Conservation (phyloP, 2,113 vertebrate species). For the Labrus mixtus region DNA sequence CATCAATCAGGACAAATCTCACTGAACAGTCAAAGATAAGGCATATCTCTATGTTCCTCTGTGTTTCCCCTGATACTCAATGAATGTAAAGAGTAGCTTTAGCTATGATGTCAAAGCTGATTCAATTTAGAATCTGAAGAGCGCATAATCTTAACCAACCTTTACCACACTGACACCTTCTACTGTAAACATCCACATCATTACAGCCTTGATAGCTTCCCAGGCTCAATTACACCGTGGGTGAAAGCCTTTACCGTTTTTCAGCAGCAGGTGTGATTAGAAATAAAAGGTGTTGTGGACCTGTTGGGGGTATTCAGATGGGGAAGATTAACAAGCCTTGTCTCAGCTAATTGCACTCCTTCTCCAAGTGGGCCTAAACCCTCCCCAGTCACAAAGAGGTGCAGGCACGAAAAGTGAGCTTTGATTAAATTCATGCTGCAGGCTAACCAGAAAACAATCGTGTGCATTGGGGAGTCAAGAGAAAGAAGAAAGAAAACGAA, state of each 20-base stretch:
- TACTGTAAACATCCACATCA: conserved; percentile 18
- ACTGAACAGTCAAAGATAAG: conserved; percentile 36
- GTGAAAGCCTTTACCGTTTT: conserved; percentile 44
- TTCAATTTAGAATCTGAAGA: neutral
- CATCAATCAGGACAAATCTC: conserved; percentile 52
- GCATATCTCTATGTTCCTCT: neutral
- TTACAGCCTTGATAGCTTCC: conserved; percentile 22
- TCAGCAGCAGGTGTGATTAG: conserved; percentile 61
- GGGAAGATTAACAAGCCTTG: conserved; percentile 74
- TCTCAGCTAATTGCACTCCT: conserved; percentile 67
- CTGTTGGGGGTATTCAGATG: conserved; percentile 65
- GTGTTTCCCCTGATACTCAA: neutral
- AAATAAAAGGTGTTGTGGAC: conserved; percentile 69
- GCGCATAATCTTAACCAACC: conserved; percentile 6
- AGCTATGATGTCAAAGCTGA: neutral
- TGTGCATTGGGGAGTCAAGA: conserved; percentile 45
- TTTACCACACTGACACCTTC: neutral
- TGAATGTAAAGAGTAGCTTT: neutral
- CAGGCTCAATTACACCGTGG: conserved; percentile 18
- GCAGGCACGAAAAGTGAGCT: conserved; percentile 50
- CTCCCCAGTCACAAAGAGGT: conserved; percentile 46
- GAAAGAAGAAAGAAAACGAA: conserved; percentile 24
- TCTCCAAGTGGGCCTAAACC: conserved; percentile 57
- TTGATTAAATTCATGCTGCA: conserved; percentile 76
- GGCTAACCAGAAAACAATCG: conserved; percentile 70